A percentile compares a stretch with the other conserved stretches of the same genome.
Evolutionary conservation across 92 coral and sea anemone genomes (phyloP).

Genomic region (Epizoanthus illoricatus): DNA sequence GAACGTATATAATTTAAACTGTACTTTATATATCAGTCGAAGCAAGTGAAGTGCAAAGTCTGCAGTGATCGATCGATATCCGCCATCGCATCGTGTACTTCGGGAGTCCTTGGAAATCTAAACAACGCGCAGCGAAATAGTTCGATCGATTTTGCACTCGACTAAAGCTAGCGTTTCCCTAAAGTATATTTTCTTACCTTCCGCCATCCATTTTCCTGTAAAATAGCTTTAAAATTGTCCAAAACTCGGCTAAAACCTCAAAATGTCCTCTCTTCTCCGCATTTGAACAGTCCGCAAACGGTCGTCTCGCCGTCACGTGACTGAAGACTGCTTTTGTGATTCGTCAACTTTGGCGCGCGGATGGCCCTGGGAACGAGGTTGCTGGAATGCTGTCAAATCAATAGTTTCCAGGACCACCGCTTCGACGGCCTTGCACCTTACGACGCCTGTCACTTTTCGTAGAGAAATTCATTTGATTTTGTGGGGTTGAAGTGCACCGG

Average conservation of each 20-base stretch:
- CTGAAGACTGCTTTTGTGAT: not conserved
- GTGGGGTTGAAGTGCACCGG: too few relatives aligned
- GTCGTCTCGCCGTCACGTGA: constrained; percentile 69
- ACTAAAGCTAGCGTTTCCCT: not conserved
- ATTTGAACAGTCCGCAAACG: constrained; percentile 91
- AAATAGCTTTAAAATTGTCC: not conserved
- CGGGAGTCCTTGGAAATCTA: not conserved
- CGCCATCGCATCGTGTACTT: not conserved
- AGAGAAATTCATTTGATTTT: too few relatives aligned
- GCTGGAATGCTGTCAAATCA: too few relatives aligned
- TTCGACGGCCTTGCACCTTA: too few relatives aligned
- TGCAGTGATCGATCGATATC: constrained; percentile 1
- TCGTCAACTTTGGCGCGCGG: too few relatives aligned
- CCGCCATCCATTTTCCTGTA: constrained; percentile 44
- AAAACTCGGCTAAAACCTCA: not conserved
- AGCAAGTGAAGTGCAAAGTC: not conserved
- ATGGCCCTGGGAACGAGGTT: too few relatives aligned
- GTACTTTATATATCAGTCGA: not conserved
- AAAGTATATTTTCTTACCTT: constrained; percentile 35
- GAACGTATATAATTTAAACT: not conserved
- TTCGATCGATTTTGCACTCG: not conserved
- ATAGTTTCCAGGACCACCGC: too few relatives aligned
- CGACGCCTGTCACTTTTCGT: too few relatives aligned
- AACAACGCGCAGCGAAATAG: not conserved
- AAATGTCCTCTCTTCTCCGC: constrained; percentile 1